Base-by-base conservation (phyloP, 2,888 invertebrate species). In the Blastobasis adustella region DNA sequence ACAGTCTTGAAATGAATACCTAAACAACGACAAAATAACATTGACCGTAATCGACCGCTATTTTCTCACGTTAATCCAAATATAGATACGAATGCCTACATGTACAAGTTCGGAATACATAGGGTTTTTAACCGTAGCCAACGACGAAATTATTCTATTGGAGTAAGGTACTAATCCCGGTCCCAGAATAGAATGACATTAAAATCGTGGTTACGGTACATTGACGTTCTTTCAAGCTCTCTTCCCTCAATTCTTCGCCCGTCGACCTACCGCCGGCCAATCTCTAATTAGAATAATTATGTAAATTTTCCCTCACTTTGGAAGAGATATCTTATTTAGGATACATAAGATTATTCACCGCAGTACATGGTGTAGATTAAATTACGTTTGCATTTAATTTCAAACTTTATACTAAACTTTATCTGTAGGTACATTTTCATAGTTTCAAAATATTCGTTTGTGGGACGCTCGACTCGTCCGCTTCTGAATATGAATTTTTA, bases 91-190 rank as follows among this genome's bases (percentile, higher is more conserved):
- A 53, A 54, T 50, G 48, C 51, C 50, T 48, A 56, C 54, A 59
- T 52, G 50, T 50, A 53, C 49, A 51, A 51, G 41, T 46, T 47
- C 46, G 38, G 45, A 53, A 49, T 48, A 56, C 50, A 51, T 51
- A 59, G 39, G 55, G 62, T 56, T 23, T 67, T 75, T 66, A 59
- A 61, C 59, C 62, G 55, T 66, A 70, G 69, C 71, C 69, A 71
- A 79, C 63, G 73, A 65, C 65, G 62, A 66, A 81, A 80, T 82
- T 81, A 82, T 82, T 77, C 71, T 79, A 81, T 80, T 76, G 61
- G 63, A 62, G 56, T 57, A 59, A 66, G 65, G 63, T 67, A 64
- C 66, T 59, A 58, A 62, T 60, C 67, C 70, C 67, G 64, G 71
- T 68, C 67, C 66, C 58, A 66, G 64, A 67, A 63, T 67, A 71